These are phyloP conservation scores for Lethenteron reissneri DNA, from an alignment of 2,113 vertebrate genomes.

Conservation along the genomic window DNA sequence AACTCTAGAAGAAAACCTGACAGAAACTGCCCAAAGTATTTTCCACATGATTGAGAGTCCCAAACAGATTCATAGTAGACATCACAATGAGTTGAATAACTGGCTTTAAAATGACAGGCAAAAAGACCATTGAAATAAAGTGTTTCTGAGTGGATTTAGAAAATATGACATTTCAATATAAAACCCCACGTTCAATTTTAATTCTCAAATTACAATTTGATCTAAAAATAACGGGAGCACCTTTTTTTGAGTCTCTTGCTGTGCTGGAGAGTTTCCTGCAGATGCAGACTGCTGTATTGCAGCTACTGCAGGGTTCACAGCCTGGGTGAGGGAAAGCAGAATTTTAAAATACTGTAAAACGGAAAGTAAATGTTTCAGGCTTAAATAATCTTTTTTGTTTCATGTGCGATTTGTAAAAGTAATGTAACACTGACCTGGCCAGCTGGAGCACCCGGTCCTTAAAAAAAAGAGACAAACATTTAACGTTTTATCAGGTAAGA, in stretches of 20 bases:
- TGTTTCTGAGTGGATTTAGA: too few relatives aligned
- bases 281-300: conserved; percentile 24
- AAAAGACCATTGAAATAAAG: not conserved
- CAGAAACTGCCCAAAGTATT: accelerated
- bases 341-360: too few relatives aligned
- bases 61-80: not conserved
- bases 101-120: not conserved
- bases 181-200: too few relatives aligned
- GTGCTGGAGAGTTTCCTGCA: conserved; percentile 29
- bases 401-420: conserved; percentile 11
- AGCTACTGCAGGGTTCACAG: conserved; percentile 18
- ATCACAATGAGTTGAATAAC: not conserved
- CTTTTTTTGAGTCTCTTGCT: conserved; percentile 44
- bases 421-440: conserved; percentile 16
- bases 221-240: not conserved
- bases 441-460: conserved; percentile 13
- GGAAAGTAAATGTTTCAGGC: too few relatives aligned
- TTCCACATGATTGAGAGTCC: conserved; percentile 16
- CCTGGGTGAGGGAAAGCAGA: conserved; percentile 17
- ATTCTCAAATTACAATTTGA: too few relatives aligned
- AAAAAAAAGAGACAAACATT: conserved; percentile 14
- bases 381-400: not conserved
- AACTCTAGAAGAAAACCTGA: not conserved
- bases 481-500: not conserved
- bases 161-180: too few relatives aligned